Percentiles rank a stretch among this genome's conserved stretches.
phyloP scores from a whole-genome alignment of 2,113 vertebrate genomes.

The Formicarius rufipectus region DNA sequence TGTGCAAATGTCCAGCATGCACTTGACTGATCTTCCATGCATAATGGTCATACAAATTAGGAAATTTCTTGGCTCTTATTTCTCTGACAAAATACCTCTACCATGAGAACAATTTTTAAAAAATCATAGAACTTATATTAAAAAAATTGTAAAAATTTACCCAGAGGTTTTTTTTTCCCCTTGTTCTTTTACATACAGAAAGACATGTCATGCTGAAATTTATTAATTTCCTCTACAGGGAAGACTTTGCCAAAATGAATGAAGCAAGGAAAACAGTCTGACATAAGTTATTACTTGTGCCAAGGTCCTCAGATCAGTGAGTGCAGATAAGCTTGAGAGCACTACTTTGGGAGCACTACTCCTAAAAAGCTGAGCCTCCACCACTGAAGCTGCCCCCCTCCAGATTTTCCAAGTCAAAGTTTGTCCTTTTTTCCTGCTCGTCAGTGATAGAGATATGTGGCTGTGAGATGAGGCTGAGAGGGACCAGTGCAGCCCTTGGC shows the following conservation, averaged over 20 bases:
- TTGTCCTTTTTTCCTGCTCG: neutral
- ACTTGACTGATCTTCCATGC: neutral
- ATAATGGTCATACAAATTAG: neutral
- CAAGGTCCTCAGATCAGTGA: neutral
- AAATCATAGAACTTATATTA: neutral
- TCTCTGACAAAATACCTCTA: neutral
- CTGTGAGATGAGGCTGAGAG: neutral
- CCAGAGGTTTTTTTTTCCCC: neutral
- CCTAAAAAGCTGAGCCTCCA: neutral
- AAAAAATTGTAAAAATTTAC: neutral
- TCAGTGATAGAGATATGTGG: accelerated
- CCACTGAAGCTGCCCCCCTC: neutral
- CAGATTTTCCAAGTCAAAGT: neutral
- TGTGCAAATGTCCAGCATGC: neutral
- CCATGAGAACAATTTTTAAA: neutral
- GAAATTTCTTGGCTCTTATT: neutral
- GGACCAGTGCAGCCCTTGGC: neutral
- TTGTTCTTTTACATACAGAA: neutral
- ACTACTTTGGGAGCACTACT: neutral
- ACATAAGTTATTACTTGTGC: neutral
- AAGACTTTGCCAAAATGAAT: constrained; percentile 4
- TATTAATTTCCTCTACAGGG: constrained; percentile 9
- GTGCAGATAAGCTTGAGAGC: neutral
- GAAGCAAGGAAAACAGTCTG: constrained; percentile 20
- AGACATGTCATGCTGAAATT: constrained; percentile 24